Evolutionary conservation across 2,888 invertebrate species (phyloP), one percentile per base, ranked within the genome.

Genomic region (Trissolcus japonicus): DNA sequence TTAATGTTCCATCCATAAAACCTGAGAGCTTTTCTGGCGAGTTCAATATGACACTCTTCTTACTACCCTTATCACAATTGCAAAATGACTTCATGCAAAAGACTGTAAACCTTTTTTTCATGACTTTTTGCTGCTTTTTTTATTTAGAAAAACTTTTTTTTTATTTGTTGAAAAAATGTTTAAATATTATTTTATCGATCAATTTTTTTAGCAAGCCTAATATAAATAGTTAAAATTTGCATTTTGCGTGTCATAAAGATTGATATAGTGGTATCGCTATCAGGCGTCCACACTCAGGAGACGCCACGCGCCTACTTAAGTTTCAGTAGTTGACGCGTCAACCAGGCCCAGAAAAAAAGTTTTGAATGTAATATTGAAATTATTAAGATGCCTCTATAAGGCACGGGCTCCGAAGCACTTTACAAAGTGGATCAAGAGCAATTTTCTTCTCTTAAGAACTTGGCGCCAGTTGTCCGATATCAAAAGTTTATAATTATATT

Each of bases 271-370:
- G 16, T 6, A 46, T n/a, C 46, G 54, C 57, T 66, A 66, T 66
- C 66, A 57, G 57, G 41, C 56, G 51, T 41, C 60, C 3, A 56
- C 43, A 25, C 21, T 48, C 43, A 63, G 63, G 54, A 71, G 63
- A 72, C 72, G 72, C 72, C 72, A 72, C 72, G 72, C 59, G 72
- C 48, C 63, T 72, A 63, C 72, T 72, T 72, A 59, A 46, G 72
- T 72, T 63, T 17, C 48, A 63, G 50, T 51, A 72, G 63, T 60
- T 65, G 72, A 72, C 72, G 72, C 72, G 72, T 19, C 72, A 14
- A 72, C 21, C 21, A 19, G 40, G 41, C 6, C 9, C 16, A 11
- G 29, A 54, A 72, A 72, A 16, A 72, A 72, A 72, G 53, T 65
- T 59, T 55, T 17, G 48, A 72, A 62, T 9, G 63, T 41, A 59